Evolutionary conservation across 2,888 invertebrate genomes (phyloP), one percentile per base, ranked within the genome.

Genomic region (Geophilus truncorum): DNA sequence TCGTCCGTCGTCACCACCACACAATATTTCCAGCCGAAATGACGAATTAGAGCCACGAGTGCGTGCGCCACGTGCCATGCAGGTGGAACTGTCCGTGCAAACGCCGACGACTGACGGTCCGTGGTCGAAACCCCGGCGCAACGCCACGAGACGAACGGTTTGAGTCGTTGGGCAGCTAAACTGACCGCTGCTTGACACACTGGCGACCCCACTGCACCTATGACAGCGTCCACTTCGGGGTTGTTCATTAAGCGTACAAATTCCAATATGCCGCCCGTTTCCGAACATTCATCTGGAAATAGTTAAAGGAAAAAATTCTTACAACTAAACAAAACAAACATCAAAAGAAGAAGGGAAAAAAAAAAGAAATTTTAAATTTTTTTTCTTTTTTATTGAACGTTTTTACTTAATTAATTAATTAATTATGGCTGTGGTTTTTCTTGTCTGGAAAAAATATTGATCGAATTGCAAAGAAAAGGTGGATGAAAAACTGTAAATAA

Each of bases 1-100:
- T 82, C 81, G 23, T 82, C 82, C 2, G 70, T 81, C 25, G 81
- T 79, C 15, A 82, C 77, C 7, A 82, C 80, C 40, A 81, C 82
- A 45, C 81, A 82, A 25, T 82, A 80, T 76, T 82, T 82, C 82
- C 82, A 82, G 21, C 82, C 28, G 81, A 82, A 82, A 30, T 81
- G 82, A 15, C 80, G 82, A 62, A 82, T 82, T 15, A 82, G 57
- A 21, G 81, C 30, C 28, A 82, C 82, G 10, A 82, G 70, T 28
- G 82, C 82, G 18, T 76, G 78, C 28, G 82, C 82, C 76, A 75
- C 81, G 81, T 79, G 28, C 77, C 77, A 76, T 21, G 81, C 79
- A n/a, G 82, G 77, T 21, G 82, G 82, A 23, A 81, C 76, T 32
- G 81, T 82, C 1, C 82, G 81, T 25, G 82, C 82, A 40, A 82